These are phyloP conservation scores for Ypsolopha sequella DNA, from an alignment of 2,888 invertebrate species.

Conservation along the genomic window DNA sequence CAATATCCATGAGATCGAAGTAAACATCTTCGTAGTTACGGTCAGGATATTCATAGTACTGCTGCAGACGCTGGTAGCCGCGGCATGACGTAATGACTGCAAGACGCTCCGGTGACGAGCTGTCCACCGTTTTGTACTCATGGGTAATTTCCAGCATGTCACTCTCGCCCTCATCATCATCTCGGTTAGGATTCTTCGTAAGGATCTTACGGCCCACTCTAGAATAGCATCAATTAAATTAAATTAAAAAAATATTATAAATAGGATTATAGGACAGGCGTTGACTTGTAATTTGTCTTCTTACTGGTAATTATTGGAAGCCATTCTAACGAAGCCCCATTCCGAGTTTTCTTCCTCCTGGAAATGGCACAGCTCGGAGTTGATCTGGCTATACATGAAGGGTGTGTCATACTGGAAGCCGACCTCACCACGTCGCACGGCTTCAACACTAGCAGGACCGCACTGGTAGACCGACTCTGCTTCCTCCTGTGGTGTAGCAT, in stretches of 20 bases:
- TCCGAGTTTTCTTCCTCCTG: conserved; percentile 76
- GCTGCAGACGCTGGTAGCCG: conserved; percentile 72
- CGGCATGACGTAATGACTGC: conserved; percentile 77
- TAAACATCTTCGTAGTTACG: conserved; percentile 73
- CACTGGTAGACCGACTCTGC: conserved; percentile 73
- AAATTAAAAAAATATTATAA: too few relatives aligned
- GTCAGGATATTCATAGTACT: conserved; percentile 71
- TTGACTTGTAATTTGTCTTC: too few relatives aligned
- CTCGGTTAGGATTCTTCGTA: conserved; percentile 73
- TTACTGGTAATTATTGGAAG: conserved; percentile 76
- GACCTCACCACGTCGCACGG: conserved; percentile 79
- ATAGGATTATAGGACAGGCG: too few relatives aligned
- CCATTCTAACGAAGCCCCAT: conserved; percentile 76
- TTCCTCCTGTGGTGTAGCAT: conserved; percentile 82
- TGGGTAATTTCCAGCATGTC: conserved; percentile 76
- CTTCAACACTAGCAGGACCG: conserved; percentile 76
- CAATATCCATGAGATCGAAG: conserved; percentile 77
- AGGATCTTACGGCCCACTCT: conserved; percentile 78
- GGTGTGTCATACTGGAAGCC: conserved; percentile 80
- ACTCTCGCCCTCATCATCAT: conserved; percentile 74
- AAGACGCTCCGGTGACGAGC: conserved; percentile 73
- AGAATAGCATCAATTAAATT: too few relatives aligned
- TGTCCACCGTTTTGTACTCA: conserved; percentile 75
- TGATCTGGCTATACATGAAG: conserved; percentile 82
- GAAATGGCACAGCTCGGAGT: conserved; percentile 82